phyloP scores from a whole-genome alignment of 1,140 invertebrate species.

The Saxidomus purpurata region DNA sequence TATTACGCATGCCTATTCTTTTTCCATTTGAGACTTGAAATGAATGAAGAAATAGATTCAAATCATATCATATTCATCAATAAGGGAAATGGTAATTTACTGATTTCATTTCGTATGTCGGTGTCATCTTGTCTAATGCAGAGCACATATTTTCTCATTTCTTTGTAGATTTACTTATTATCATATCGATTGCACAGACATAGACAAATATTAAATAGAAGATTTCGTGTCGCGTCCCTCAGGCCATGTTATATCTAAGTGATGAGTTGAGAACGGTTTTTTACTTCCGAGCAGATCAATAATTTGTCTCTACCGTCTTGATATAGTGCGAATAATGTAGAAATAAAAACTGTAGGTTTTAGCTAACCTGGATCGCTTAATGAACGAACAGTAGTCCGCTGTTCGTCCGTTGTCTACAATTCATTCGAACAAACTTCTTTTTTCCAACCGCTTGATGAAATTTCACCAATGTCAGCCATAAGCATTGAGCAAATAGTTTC shows the following conservation, averaged over 20 bases:
- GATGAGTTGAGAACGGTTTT: not conserved
- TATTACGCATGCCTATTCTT: no score
- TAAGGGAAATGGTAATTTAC: not conserved
- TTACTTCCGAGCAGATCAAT: not conserved
- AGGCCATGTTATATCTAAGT: constrained; percentile 24
- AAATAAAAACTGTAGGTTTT: no score
- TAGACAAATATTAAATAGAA: constrained; percentile 13
- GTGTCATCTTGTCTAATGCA: not conserved
- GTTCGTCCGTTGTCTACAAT: no score
- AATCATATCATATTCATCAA: not conserved
- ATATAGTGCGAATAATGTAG: not conserved
- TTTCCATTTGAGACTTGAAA: no score
- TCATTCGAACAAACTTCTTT: no score
- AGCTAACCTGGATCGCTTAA: no score
- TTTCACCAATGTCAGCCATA: no score
- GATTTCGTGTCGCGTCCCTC: constrained; percentile 29
- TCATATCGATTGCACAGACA: constrained; percentile 8
- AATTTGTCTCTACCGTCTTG: not conserved
- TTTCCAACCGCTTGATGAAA: no score
- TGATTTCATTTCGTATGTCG: not conserved
- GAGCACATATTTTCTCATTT: not conserved
- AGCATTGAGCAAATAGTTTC: no score
- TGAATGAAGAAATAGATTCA: not conserved
- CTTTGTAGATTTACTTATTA: constrained; percentile 4
- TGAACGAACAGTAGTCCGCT: no score